Percentiles rank a stretch among this genome's conserved stretches.
phyloP scores from a whole-genome alignment of 2,888 invertebrate genomes.

The Dioctria rufipes region DNA sequence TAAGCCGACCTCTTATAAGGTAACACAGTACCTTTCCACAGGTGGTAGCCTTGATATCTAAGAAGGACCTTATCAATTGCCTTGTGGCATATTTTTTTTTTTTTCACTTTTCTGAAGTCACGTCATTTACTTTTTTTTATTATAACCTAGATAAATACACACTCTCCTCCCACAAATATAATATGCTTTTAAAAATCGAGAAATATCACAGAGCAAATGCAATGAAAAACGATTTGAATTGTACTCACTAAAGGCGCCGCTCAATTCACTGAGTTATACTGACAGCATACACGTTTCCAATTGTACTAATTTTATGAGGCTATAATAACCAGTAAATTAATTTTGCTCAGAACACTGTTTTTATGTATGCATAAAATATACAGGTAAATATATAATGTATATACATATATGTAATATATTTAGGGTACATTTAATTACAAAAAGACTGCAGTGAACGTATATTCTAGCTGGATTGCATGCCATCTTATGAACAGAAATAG shows the following conservation, averaged over 20 bases:
- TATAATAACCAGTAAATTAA: background rate
- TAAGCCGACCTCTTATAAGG: conserved; percentile 15
- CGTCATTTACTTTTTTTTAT: background rate
- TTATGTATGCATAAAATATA: too few relatives aligned
- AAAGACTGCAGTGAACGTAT: too few relatives aligned
- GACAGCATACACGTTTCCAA: background rate
- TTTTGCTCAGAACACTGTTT: background rate
- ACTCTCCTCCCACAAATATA: too few relatives aligned
- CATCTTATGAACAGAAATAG: background rate
- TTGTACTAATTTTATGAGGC: background rate
- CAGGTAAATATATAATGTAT: background rate
- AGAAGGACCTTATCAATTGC: background rate
- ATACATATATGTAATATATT: too few relatives aligned
- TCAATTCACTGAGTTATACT: background rate
- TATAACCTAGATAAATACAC: too few relatives aligned
- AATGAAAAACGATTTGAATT: too few relatives aligned
- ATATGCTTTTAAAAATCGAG: background rate
- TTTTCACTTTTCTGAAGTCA: background rate
- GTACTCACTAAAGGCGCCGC: background rate
- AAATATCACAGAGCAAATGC: background rate
- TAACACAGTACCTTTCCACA: conserved; percentile 4
- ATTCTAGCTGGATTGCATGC: too few relatives aligned
- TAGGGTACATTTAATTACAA: too few relatives aligned
- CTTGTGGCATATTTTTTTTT: background rate
- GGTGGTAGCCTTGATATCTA: conserved; percentile 5